These are phyloP conservation scores for Drosophila burlai DNA, from an alignment of 1,140 invertebrate genomes.

Conservation along the genomic window DNA sequence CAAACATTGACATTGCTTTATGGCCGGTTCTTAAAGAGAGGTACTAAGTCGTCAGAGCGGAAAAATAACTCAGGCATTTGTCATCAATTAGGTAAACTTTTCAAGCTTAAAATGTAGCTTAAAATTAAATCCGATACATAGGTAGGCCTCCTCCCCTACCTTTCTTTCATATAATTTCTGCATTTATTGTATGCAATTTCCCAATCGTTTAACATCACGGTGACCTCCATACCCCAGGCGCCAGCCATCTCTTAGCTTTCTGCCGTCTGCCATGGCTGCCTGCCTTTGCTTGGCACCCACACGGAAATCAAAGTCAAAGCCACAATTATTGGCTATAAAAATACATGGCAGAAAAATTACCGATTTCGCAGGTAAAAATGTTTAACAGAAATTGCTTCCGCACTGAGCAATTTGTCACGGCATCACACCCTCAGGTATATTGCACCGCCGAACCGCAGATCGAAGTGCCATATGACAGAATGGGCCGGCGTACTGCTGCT, in stretches of 20 bases:
- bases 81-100: constrained; percentile 1
- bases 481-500: constrained; percentile 44
- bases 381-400: constrained; percentile 70
- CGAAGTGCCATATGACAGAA: constrained; percentile 61
- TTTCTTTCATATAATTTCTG: constrained; percentile 10
- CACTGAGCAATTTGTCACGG: constrained; percentile 74
- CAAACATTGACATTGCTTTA: constrained; percentile 42
- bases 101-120: background rate
- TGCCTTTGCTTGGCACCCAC: constrained; percentile 56
- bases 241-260: constrained; percentile 24
- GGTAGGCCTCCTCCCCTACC: too few species aligned
- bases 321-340: constrained; percentile 62
- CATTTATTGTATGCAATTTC: constrained; percentile 47
- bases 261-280: constrained; percentile 4
- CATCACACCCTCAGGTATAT: constrained; percentile 60
- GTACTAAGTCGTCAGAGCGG: background rate
- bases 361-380: constrained; percentile 59
- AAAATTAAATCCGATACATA: too few species aligned
- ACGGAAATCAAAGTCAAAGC: constrained; percentile 80
- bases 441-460: constrained; percentile 1
- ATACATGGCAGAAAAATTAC: constrained; percentile 46
- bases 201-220: constrained; percentile 38
- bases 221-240: constrained; percentile 51
- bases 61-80: constrained; percentile 7
- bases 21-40: constrained; percentile 9